Percentiles rank a stretch among this genome's conserved stretches.
Evolutionary conservation across 64 coral and sea anemone genomes (phyloP).

Genomic region (Porites australiensis): DNA sequence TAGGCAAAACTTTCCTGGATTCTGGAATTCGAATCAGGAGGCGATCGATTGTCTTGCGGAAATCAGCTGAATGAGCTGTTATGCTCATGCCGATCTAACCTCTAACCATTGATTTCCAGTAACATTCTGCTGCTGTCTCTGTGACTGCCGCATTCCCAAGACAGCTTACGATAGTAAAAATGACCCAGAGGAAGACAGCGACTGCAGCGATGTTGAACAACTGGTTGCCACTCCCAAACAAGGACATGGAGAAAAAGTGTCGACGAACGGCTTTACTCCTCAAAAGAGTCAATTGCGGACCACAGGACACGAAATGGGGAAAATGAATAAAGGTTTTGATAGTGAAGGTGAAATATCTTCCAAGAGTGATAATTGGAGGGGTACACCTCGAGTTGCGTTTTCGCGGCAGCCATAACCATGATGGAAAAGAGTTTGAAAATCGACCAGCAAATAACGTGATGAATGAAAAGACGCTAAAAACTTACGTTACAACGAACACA

Average conservation of each 20-base stretch:
- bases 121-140: slow-evolving; percentile 35
- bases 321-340: slow-evolving; percentile 2
- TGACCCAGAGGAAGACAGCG: neutral
- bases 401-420: neutral
- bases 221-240: neutral
- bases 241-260: neutral
- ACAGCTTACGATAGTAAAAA: slow-evolving; percentile 21
- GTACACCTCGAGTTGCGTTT: neutral
- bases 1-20: no score
- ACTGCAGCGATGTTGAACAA: slow-evolving; percentile 28
- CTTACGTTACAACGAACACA: no score
- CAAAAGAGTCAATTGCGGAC: neutral
- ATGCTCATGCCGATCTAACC: no score
- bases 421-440: no score
- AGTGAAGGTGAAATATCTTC: neutral
- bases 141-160: slow-evolving; percentile 43
- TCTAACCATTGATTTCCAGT: neutral
- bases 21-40: no score
- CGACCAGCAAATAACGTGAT: no score
- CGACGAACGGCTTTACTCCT: neutral
- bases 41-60: no score
- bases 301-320: neutral
- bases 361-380: slow-evolving; percentile 15
- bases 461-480: no score
- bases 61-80: no score